phyloP scores from a whole-genome alignment of 2,113 vertebrate species.

The Cebidichthys violaceus region DNA sequence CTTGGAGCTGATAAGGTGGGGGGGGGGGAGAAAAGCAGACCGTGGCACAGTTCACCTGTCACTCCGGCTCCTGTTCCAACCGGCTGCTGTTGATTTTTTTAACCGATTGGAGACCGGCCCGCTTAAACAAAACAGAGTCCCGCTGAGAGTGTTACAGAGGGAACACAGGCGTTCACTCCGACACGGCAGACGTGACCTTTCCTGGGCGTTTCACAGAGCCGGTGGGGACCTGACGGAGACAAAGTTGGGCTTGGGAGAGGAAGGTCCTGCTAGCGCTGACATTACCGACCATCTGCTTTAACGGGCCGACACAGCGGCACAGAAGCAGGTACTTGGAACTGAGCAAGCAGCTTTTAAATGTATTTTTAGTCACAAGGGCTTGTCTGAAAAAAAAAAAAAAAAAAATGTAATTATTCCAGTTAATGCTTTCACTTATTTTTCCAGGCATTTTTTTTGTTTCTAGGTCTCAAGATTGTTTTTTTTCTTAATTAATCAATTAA shows the following conservation, averaged over 20 bases:
- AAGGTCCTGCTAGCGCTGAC: constrained; percentile 72
- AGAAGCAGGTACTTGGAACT: constrained; percentile 53
- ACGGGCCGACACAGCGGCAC: constrained; percentile 48
- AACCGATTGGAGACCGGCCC: constrained; percentile 75
- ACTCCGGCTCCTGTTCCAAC: constrained; percentile 69
- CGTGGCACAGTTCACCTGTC: constrained; percentile 74
- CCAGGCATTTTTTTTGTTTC: neutral
- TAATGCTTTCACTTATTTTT: neutral
- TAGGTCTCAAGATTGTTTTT: neutral
- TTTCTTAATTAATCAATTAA: neutral
- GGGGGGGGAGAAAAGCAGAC: constrained; percentile 49
- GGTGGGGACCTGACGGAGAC: constrained; percentile 70
- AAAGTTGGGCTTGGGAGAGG: constrained; percentile 67
- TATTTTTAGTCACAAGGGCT: constrained; percentile 20
- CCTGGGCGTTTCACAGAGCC: constrained; percentile 70
- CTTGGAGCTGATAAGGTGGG: constrained; percentile 64
- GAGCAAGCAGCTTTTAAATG: constrained; percentile 27
- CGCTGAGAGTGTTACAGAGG: constrained; percentile 68
- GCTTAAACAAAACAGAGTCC: constrained; percentile 78
- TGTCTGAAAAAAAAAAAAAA: too few relatives aligned
- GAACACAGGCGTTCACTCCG: constrained; percentile 73
- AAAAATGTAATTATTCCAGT: too few relatives aligned
- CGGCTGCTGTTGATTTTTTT: constrained; percentile 76
- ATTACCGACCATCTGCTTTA: constrained; percentile 79
- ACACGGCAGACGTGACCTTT: constrained; percentile 80